These are phyloP conservation scores for Drosophila micromelanica DNA, from an alignment of 1,140 invertebrate genomes.

Conservation along the genomic window DNA sequence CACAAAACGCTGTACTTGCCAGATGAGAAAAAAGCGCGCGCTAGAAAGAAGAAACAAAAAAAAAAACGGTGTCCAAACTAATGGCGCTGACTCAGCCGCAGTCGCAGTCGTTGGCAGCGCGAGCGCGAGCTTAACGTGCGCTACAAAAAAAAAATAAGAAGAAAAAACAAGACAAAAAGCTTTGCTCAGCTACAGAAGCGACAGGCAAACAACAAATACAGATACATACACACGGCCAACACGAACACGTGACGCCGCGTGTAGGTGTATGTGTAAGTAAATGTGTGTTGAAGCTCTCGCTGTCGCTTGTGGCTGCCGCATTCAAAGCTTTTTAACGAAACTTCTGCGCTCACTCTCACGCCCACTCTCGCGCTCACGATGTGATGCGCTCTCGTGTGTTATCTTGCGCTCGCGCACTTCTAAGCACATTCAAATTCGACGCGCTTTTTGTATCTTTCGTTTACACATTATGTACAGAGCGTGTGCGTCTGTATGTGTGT, in stretches of 20 bases:
- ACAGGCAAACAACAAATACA: conserved; percentile 39
- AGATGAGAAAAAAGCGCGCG: conserved; percentile 14
- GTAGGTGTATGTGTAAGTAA: conserved; percentile 6
- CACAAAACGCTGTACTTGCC: conserved; percentile 18
- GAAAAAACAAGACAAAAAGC: not conserved
- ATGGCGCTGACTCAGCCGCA: conserved; percentile 74
- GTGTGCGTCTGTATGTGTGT: not conserved
- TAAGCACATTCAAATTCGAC: conserved; percentile 74
- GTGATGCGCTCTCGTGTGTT: not conserved
- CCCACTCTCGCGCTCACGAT: conserved; percentile 18
- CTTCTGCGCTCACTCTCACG: conserved; percentile 30
- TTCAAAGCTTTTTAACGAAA: conserved; percentile 76
- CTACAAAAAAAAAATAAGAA: conserved; percentile 18
- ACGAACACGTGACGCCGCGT: conserved; percentile 63
- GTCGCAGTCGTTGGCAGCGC: conserved; percentile 36
- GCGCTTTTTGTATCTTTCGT: conserved; percentile 70
- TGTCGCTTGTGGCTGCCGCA: conserved; percentile 30
- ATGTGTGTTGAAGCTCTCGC: conserved; percentile 23
- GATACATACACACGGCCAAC: conserved; percentile 37
- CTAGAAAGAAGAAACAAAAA: conserved; percentile 42
- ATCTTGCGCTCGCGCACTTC: conserved; percentile 67
- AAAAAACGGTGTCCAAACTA: conserved; percentile 73
- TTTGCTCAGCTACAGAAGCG: conserved; percentile 26
- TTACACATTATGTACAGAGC: conserved; percentile 48
- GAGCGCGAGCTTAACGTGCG: conserved; percentile 25